phyloP scores from a whole-genome alignment of 2,797 vertebrate genomes.

The Diceros bicornis region DNA sequence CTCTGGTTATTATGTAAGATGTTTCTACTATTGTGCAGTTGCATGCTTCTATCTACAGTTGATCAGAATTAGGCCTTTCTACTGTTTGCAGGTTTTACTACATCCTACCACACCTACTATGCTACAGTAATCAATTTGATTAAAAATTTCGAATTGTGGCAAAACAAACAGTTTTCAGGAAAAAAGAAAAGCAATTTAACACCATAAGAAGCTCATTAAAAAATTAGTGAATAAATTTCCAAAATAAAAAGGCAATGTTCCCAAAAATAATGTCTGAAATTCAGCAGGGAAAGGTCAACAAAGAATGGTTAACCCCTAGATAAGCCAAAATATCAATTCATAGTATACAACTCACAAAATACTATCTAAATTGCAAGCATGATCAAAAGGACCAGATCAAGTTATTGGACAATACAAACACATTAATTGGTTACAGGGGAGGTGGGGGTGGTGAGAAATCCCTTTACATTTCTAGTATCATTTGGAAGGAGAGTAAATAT shows the following conservation, averaged over 20 bases:
- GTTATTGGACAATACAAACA: not conserved
- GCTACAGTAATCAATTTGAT: not conserved
- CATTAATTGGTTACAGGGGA: not conserved
- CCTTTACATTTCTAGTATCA: not conserved
- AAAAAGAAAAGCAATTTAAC: not conserved
- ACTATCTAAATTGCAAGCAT: not conserved
- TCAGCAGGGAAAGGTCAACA: not conserved
- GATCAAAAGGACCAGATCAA: not conserved
- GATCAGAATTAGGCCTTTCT: not conserved
- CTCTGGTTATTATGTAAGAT: not conserved
- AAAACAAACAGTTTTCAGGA: not conserved
- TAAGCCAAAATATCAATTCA: not conserved
- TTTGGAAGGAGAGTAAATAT: not conserved
- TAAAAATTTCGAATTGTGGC: not conserved
- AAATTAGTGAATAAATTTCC: not conserved
- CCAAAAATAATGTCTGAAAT: not conserved
- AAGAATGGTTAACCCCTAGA: not conserved
- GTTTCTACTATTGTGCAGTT: not conserved
- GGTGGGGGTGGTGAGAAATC: not conserved
- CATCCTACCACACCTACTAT: not conserved
- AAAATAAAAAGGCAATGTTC: not conserved
- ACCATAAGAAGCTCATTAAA: not conserved
- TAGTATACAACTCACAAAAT: not conserved
- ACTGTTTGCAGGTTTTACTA: not conserved
- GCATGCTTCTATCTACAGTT: not conserved